phyloP scores from a whole-genome alignment of 53 echinoderm and acorn worm species.

The Antedon mediterranea region DNA sequence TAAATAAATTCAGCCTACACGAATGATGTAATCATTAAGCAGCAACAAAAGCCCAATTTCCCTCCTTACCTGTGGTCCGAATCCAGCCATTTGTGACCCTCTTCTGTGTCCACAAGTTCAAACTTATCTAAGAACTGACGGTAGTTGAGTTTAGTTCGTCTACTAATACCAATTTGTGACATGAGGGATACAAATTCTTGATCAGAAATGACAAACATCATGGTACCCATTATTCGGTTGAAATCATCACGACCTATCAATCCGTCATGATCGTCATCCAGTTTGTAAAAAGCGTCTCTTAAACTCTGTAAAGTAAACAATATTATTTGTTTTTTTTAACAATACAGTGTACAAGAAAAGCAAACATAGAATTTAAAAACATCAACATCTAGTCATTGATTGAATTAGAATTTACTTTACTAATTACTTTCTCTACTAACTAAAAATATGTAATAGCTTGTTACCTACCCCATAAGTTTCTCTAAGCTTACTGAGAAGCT shows the following conservation, averaged over 20 bases:
- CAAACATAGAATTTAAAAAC: no score
- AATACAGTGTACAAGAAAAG: no score
- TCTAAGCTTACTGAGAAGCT: slow-evolving; percentile 62
- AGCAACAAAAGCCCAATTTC: background rate
- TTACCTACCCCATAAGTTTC: slow-evolving; percentile 77
- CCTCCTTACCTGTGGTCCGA: slow-evolving; percentile 74
- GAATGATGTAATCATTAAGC: no score
- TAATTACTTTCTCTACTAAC: no score
- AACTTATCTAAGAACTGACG: slow-evolving; percentile 74
- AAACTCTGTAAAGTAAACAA: slow-evolving; percentile 31
- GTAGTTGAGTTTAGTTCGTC: slow-evolving; percentile 69
- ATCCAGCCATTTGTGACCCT: slow-evolving; percentile 90
- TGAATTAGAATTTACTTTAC: no score
- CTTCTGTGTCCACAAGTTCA: slow-evolving; percentile 59
- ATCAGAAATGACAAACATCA: slow-evolving; percentile 80
- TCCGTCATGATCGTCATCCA: slow-evolving; percentile 95
- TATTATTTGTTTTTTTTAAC: no score
- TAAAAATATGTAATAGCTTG: no score
- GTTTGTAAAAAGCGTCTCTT: slow-evolving; percentile 79
- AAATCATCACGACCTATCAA: slow-evolving; percentile 66
- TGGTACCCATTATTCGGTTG: slow-evolving; percentile 59
- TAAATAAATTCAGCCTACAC: no score
- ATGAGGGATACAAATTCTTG: slow-evolving; percentile 79
- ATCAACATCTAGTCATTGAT: no score
- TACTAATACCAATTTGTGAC: slow-evolving; percentile 50